Evolutionary conservation across 2,113 vertebrate genomes (phyloP).

Genomic region (Oxyura jamaicensis): DNA sequence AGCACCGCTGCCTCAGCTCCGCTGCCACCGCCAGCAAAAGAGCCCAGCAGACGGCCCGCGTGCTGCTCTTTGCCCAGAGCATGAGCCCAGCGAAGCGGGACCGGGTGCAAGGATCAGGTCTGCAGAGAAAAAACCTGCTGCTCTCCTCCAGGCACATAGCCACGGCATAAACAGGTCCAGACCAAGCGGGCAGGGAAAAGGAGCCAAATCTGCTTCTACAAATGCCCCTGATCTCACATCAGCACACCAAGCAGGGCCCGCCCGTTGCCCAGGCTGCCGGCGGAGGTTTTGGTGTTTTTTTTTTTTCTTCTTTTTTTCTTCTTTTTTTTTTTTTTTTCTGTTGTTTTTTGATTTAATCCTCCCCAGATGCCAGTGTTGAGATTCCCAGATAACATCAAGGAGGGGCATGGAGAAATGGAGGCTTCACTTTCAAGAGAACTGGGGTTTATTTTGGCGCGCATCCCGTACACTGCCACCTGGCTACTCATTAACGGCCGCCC

Average conservation of each 20-base stretch:
- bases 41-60: not conserved
- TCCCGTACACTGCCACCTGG: not conserved
- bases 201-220: constrained; percentile 13
- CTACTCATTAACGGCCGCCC: not conserved
- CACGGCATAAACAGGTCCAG: not conserved
- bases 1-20: no score
- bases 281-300: not conserved
- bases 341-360: not conserved
- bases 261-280: not conserved
- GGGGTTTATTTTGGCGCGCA: not conserved
- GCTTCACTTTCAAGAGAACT: not conserved
- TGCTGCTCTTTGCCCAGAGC: not conserved
- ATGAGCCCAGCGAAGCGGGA: not conserved
- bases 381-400: not conserved
- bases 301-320: not conserved
- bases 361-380: accelerated
- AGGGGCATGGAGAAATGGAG: not conserved
- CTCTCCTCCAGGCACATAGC: not conserved
- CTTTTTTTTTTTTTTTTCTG: accelerated
- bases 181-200: not conserved
- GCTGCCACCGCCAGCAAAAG: no score
- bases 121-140: not conserved
- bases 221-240: not conserved
- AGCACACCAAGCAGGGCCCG: not conserved
- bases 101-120: not conserved